Percentiles rank a stretch among this genome's conserved stretches.
Evolutionary conservation across 2,797 vertebrate species (phyloP).

Genomic region (Tinamus major): DNA sequence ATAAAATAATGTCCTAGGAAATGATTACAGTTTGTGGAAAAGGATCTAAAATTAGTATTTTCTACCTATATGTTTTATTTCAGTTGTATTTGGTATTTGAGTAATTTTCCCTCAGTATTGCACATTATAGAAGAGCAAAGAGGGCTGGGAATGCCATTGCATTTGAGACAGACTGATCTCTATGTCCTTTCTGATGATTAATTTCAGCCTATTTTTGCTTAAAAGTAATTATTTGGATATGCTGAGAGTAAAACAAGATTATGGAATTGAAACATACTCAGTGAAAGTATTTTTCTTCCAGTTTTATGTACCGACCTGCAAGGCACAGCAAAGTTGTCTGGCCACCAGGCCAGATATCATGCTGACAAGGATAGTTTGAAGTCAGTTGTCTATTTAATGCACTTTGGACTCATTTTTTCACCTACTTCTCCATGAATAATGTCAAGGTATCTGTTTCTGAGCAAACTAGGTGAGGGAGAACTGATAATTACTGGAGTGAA

Average conservation of each 20-base stretch:
- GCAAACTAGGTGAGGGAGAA: neutral
- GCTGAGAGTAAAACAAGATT: neutral
- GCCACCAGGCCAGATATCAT: fast-evolving
- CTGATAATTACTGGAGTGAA: neutral
- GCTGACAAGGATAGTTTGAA: neutral
- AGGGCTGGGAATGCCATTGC: fast-evolving
- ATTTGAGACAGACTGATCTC: neutral
- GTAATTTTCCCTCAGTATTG: neutral
- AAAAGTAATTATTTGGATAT: neutral
- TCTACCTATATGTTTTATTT: neutral
- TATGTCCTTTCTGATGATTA: neutral
- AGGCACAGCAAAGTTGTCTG: neutral
- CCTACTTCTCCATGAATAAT: neutral
- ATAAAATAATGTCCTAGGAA: neutral
- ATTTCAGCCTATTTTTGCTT: neutral
- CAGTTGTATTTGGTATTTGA: neutral
- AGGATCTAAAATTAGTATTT: neutral
- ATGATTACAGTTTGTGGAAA: neutral
- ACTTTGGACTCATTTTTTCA: neutral
- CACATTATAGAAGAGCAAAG: neutral
- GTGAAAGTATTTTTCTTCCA: neutral
- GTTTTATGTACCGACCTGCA: neutral
- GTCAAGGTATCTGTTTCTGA: neutral
- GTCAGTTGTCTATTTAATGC: neutral
- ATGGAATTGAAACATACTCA: neutral